These are phyloP conservation scores for Colius striatus DNA, from an alignment of 2,113 vertebrate genomes.

Conservation along the genomic window DNA sequence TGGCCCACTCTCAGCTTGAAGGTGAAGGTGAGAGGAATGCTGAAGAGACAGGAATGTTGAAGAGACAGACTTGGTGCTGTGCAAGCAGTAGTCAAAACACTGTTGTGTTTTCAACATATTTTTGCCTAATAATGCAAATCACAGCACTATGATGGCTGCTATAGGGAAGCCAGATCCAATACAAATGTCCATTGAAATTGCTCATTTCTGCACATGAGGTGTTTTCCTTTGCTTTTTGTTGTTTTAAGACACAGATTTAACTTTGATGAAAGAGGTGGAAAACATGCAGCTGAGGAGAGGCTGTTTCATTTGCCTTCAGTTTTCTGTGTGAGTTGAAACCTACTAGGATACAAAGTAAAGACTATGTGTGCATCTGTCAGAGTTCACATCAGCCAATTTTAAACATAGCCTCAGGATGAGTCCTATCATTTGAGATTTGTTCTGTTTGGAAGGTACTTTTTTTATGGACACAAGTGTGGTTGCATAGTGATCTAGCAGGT, in stretches of 20 bases:
- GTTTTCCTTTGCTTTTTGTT: background rate
- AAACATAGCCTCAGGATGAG: background rate
- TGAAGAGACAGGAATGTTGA: too few species aligned
- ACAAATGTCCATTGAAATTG: background rate
- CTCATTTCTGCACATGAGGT: background rate
- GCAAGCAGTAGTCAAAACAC: too few species aligned
- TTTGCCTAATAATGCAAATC: too few species aligned
- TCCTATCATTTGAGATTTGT: background rate
- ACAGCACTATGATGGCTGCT: too few species aligned
- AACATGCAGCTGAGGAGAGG: background rate
- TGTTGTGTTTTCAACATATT: too few species aligned
- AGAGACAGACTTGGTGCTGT: too few species aligned
- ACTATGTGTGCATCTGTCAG: background rate
- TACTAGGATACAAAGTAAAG: background rate
- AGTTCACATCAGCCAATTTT: background rate
- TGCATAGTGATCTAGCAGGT: background rate
- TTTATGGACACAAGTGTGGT: background rate
- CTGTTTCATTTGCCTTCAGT: background rate
- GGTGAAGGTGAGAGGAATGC: too few species aligned
- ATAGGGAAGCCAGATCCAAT: too few species aligned
- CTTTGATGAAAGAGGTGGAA: background rate
- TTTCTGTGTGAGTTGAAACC: background rate
- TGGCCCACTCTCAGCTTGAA: too few species aligned
- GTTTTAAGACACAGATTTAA: background rate
- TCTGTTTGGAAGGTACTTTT: background rate